phyloP scores from a whole-genome alignment of 2,797 vertebrate genomes.

The Malacoraja senta region DNA sequence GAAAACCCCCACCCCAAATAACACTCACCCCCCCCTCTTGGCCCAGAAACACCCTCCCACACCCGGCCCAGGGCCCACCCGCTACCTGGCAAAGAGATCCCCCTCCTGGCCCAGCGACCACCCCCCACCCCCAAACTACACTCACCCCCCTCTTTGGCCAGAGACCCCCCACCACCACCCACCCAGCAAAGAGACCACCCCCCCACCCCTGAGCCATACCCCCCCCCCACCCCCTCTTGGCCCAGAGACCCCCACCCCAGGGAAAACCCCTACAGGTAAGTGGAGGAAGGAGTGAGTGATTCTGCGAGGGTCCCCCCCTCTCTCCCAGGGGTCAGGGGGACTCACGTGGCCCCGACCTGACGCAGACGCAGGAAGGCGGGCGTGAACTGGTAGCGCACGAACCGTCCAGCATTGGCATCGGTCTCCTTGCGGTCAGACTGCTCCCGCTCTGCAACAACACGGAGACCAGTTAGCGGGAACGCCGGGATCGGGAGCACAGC shows the following conservation, averaged over 20 bases:
- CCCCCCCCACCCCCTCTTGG: no score
- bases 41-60: no score
- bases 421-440: conserved; percentile 71
- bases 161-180: background rate
- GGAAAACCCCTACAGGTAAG: no score
- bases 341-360: conserved; percentile 96
- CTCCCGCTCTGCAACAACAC: conserved; percentile 62
- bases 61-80: no score
- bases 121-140: background rate
- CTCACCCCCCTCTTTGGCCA: background rate
- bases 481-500: no score
- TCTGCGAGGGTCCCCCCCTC: no score
- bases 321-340: conserved; percentile 43
- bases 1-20: no score
- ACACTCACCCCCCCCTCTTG: no score
- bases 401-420: conserved; percentile 87
- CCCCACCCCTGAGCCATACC: conserved; percentile 28
- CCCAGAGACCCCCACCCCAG: no score
- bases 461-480: background rate
- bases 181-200: background rate
- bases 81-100: no score
- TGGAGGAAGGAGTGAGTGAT: no score
- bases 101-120: background rate
- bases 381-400: conserved; percentile 94
- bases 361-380: conserved; percentile 87